Conservation (phyloP, 2,797 vertebrate species). For the Distichodus sexfasciatus region DNA sequence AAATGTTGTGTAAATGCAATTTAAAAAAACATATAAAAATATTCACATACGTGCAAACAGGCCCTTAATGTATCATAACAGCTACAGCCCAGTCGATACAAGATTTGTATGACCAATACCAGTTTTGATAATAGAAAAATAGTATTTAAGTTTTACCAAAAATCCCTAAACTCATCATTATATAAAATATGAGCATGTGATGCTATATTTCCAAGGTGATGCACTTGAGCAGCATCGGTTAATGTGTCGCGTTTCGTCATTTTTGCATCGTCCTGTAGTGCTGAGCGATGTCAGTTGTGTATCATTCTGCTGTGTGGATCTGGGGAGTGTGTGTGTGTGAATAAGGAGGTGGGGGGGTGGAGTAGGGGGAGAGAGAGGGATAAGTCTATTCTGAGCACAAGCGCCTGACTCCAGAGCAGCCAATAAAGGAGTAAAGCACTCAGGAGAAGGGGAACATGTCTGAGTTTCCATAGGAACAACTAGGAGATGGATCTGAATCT, state of each 20-base stretch:
- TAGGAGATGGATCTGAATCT: conserved; percentile 40
- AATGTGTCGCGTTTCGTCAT: neutral
- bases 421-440: conserved; percentile 52
- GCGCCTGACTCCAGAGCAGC: conserved; percentile 42
- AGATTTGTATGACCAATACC: too few relatives aligned
- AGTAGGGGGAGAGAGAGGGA: conserved; percentile 1
- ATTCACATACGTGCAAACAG: too few relatives aligned
- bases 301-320: conserved; percentile 18
- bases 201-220: too few relatives aligned
- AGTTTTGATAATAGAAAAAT: too few relatives aligned
- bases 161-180: too few relatives aligned
- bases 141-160: too few relatives aligned
- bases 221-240: too few relatives aligned
- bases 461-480: conserved; percentile 47
- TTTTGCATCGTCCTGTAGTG: conserved; percentile 16
- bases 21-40: too few relatives aligned
- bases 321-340: conserved; percentile 7
- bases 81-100: too few relatives aligned
- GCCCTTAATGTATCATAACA: too few relatives aligned
- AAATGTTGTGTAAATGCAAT: too few relatives aligned
- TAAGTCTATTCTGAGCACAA: conserved; percentile 46
- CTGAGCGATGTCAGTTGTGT: neutral
- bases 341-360: conserved; percentile 5
- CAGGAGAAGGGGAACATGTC: conserved; percentile 40
- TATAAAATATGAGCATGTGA: too few relatives aligned